Evolutionary conservation across 2,113 vertebrate genomes (phyloP), one percentile per base, ranked within the genome.

Genomic region (Phylloscopus trochilus): DNA sequence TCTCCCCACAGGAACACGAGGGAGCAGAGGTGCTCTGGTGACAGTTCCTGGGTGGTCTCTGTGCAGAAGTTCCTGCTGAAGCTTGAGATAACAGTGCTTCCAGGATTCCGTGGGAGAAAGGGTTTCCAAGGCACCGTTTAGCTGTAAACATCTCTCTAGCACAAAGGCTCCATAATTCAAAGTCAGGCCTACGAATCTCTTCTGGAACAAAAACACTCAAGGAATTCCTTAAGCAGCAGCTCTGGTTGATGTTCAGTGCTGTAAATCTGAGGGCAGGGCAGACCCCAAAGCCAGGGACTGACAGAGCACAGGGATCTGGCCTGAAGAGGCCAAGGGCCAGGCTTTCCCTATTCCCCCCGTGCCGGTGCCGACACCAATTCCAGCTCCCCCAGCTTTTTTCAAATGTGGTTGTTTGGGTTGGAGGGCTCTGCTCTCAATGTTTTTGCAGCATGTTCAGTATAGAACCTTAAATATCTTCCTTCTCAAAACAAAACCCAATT

Each of bases 391-490:
- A 1, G 39, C 17, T 28, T 21, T 72, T 76, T 66, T 13, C 52
- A 52, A n/a, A 53, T 7, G 47, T 18, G 46, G 35, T 49, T 88
- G 88, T 72, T 95, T 95, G 74, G 80, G 67, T 91, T 93, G 83
- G 92, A 96, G 67, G 67, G 31, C 63, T 90, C 67, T 72, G 58
- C 74, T 74, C 73, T 23, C 63, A 46, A 21, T 82, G 62, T 16
- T 87, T 95, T 47, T 73, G 80, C 87, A 96, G 15, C 35, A 60
- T 4, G 19, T 88, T 94, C 92, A 18, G 81, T 44, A 83, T 2
- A 85, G 92, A 89, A 75, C 75, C 84, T 94, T 75, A 88, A 77
- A 90, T 58, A 80, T 79, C 83, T 86, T 93, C 89, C 87, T 92
- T 87, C 77, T 94, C 83, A 74, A 90, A 92, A 89, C 72, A 82